Evolutionary conservation across 2,113 vertebrate species (phyloP), one percentile per base, ranked within the genome.

Genomic region (Ceuthmochares aereus): DNA sequence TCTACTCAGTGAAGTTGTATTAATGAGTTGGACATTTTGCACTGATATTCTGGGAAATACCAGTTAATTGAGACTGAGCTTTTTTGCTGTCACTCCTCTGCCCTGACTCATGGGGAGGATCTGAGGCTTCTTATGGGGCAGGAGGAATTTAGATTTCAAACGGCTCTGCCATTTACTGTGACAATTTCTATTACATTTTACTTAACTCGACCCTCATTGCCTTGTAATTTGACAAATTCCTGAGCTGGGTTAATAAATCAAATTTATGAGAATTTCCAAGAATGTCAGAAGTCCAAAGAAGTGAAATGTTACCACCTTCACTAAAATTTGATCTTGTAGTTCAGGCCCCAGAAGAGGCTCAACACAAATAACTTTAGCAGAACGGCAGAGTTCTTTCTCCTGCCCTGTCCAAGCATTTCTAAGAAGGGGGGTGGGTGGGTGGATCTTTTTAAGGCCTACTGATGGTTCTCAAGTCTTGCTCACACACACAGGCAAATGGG

Each of bases 241-340:
- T 87, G 73, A 96, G 56, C 64, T 90, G 68, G 30, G 70, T 78
- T 94, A 94, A 92, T 93, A 94, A 90, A 97, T 94, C 88, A 93
- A 64, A 68, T 93, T 87, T 86, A 90, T 78, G 79, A 75, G 73
- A 84, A 68, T 96, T 93, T 92, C 93, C 92, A 95, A 95, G 90
- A 80, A 81, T 42, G 85, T 85, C 83, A 81, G 82, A 80, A 86
- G 47, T 64, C 83, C n/a, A 63, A 80, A 93, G 88, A 92, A 89
- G 83, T 93, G 92, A 95, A 96, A 88, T 56, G 88, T 81, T 92
- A 92, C 68, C 91, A 83, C 93, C 75, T 87, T 86, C 81, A 93
- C 88, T 92, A 95, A 96, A 96, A 90, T 84, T 51, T 30, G 37
- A 87, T 72, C 90, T 93, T 93, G 85, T 78, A 96, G 62, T 89